Evolutionary conservation across 2,888 invertebrate genomes (phyloP), one percentile per base, ranked within the genome.

Genomic region (Agonum fuliginosum): DNA sequence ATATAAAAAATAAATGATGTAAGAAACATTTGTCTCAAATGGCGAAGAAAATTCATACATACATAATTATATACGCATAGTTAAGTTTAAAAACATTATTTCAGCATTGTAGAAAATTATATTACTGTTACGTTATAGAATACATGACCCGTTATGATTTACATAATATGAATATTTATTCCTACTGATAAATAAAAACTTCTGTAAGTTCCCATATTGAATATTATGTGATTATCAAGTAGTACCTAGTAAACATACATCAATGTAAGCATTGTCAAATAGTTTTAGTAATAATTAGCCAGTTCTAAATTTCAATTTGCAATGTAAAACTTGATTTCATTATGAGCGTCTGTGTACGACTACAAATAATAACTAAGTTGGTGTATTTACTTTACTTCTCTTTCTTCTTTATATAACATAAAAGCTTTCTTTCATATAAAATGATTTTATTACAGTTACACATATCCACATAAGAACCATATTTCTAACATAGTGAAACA

Each of bases 1-100:
- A 20, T 54, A 54, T 22, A 54, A 24, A n/a, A 48, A 54, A 24
- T 54, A 54, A 54, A 54, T 54, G 54, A 54, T 54, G 54, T 24
- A 54, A 24, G 24, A 10, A 24, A 54, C 10, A 22, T 4, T 54
- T n/a, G 24, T 54, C 22, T 54, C n/a, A 54, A 54, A 54, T 54
- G 54, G 22, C 3, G 22, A 12, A 10, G 54, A 54, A 54, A 54
- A 54, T 22, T 37, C 2, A 1, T 1, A 24, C 48, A 20, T 20
- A 10, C 19, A 48, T 48, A 19, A 20, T 19, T 17, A 43, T 30
- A 30, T 43, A 17, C 14, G 43, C 43, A 43, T 43, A n/a, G n/a
- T n/a, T n/a, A n/a, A n/a, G n/a, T n/a, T n/a, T n/a, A n/a, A n/a
- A n/a, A n/a, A n/a, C n/a, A n/a, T n/a, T n/a, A 5, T 43, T 43